Evolutionary conservation across 2,888 invertebrate species (phyloP).

Genomic region (Ophioninae sp.): DNA sequence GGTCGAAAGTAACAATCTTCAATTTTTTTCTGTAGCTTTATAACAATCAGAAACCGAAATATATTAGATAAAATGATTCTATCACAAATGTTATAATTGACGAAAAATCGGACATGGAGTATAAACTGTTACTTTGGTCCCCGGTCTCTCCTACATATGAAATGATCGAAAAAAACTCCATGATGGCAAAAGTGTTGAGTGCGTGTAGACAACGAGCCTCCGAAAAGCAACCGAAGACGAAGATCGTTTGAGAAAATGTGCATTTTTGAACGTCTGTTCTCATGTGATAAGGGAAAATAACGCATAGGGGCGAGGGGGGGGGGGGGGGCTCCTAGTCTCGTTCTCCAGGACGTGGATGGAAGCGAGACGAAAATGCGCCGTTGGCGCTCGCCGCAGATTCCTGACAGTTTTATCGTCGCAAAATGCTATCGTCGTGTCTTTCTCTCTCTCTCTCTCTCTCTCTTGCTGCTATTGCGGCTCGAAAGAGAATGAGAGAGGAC

Average conservation of each 20-base stretch:
- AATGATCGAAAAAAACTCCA: not conserved
- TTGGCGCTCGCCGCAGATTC: constrained; percentile 50
- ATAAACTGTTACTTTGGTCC: too few species aligned
- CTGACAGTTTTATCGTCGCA: constrained; percentile 68
- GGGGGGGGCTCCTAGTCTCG: constrained; percentile 22
- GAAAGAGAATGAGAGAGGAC: too few species aligned
- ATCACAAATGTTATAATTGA: too few species aligned
- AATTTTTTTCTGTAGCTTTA: too few species aligned
- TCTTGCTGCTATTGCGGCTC: constrained; percentile 17
- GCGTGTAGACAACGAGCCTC: not conserved
- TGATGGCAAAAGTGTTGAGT: not conserved
- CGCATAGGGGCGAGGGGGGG: not conserved
- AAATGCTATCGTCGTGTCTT: constrained; percentile 60
- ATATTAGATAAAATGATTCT: too few species aligned
- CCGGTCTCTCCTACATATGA: too few species aligned
- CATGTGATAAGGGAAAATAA: constrained; percentile 65
- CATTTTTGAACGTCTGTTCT: constrained; percentile 63
- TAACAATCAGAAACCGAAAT: too few species aligned
- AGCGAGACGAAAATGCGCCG: constrained; percentile 10
- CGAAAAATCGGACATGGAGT: too few species aligned
- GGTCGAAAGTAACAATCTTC: too few species aligned
- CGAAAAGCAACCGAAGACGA: not conserved
- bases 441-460: constrained; percentile 25
- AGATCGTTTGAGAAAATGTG: constrained; percentile 47
- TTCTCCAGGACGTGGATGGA: not conserved